A percentile compares a stretch with the other conserved stretches of the same genome.
Evolutionary conservation across 2,888 invertebrate genomes (phyloP).

Genomic region (Metallyticus violacea): DNA sequence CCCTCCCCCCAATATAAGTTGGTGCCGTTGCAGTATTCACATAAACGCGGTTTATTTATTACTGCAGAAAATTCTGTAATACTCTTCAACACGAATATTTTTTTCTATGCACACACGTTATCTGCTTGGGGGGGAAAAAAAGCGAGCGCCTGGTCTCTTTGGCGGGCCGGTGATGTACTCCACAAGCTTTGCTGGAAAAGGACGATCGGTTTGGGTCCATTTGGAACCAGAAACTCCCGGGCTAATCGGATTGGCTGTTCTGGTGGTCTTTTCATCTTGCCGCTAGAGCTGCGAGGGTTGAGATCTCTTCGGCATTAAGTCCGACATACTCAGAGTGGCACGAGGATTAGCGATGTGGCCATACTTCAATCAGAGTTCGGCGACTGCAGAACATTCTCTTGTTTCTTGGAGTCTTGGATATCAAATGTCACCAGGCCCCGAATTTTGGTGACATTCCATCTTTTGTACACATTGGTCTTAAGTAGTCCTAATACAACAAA

Average conservation of each 20-base stretch:
- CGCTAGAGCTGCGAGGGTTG: conserved; percentile 20
- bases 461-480: no score
- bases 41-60: no score
- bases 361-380: background rate
- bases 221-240: background rate
- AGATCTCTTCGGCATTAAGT: background rate
- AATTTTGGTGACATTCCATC: no score
- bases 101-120: no score
- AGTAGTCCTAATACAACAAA: no score
- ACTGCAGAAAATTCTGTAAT: no score
- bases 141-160: background rate
- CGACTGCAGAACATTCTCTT: no score
- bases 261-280: conserved; percentile 29
- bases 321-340: background rate
- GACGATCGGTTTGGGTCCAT: background rate
- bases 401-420: no score
- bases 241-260: conserved; percentile 30
- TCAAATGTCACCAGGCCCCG: no score
- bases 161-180: background rate
- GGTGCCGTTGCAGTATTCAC: no score
- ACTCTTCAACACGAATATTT: no score
- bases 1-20: no score
- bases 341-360: background rate
- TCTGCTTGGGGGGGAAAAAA: background rate
- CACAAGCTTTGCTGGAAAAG: background rate